Base-by-base conservation (phyloP, 1,140 invertebrate genomes). In the Leptopilina boulardi region DNA sequence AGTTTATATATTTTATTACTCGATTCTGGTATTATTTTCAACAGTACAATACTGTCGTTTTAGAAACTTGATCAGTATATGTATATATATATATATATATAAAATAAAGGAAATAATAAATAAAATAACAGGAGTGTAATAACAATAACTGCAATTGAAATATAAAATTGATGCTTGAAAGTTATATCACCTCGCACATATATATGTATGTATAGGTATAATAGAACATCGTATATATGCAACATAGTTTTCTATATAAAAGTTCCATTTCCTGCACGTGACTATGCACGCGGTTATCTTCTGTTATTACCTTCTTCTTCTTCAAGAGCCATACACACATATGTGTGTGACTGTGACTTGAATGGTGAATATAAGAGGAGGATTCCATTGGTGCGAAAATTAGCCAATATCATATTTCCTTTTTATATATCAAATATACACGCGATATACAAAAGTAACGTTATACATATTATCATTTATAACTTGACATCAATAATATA, bases 211-310 rank as follows among this genome's bases (percentile, higher is more conserved):
- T 4, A 38, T 38, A 38, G 0, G 18, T 18, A 51, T 51, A 51
- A 51, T 51, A 51, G 15, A 51, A 51, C 47, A 51, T 51, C 47
- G 47, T 51, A 51, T 51, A n/a, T 51, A 51, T 51, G 47, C 47
- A 51, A n/a, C 15, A 51, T n/a, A 51, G 47, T n/a, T 51, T 42
- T 18, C 42, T n/a, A 44, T 51, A 51, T 51, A 51, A 51, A 51
- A 51, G 19, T 59, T 21, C 19, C 19, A 59, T 26, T 26, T 59
- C 11, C 8, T 59, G 21, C 56, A 59, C 56, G 56, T 26, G 21
- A 59, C 56, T 15, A 26, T 21, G 23, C 56, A 15, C 56, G 21
- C 13, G 2, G 56, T 21, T 59, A 59, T 59, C 56, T 59, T 26
- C 56, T 59, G 21, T 59, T 59, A 59, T 59, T 59, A 59, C 23